A percentile compares a stretch with the other conserved stretches of the same genome.
These are phyloP conservation scores for Portevinia maculata DNA, from an alignment of 2,888 invertebrate species.

Conservation along the genomic window DNA sequence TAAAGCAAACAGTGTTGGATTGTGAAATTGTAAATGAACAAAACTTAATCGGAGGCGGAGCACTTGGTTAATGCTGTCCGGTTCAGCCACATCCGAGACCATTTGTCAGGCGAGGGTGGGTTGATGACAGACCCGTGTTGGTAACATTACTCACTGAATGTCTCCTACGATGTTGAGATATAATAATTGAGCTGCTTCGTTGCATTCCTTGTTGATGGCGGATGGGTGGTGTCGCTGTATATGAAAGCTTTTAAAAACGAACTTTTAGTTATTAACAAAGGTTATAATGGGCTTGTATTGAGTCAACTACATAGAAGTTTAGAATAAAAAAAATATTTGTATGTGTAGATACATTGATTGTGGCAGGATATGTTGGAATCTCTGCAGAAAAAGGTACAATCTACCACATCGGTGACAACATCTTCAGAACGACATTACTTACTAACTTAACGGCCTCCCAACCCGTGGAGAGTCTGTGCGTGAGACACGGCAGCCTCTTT, in stretches of 20 bases:
- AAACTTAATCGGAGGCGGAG: slow-evolving; percentile 47
- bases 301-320: neutral
- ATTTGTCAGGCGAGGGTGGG: slow-evolving; percentile 25
- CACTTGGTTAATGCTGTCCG: slow-evolving; percentile 49
- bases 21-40: slow-evolving; percentile 50
- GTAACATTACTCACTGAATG: slow-evolving; percentile 23
- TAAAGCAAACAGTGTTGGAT: slow-evolving; percentile 15
- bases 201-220: neutral
- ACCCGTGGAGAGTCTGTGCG: no score
- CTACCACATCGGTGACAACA: no score
- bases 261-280: neutral
- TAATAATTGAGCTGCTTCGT: slow-evolving; percentile 14
- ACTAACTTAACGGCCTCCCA: no score
- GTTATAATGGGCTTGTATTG: neutral
- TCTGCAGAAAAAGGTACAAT: no score
- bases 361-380: no score
- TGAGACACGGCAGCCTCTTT: neutral
- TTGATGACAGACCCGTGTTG: neutral
- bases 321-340: no score
- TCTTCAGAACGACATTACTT: no score
- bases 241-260: slow-evolving; percentile 4
- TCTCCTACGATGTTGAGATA: neutral
- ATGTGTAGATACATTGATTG: no score
- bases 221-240: neutral
- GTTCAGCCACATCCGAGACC: slow-evolving; percentile 7